phyloP scores from a whole-genome alignment of 2,888 invertebrate species.

The Sminthurinus aureus region DNA sequence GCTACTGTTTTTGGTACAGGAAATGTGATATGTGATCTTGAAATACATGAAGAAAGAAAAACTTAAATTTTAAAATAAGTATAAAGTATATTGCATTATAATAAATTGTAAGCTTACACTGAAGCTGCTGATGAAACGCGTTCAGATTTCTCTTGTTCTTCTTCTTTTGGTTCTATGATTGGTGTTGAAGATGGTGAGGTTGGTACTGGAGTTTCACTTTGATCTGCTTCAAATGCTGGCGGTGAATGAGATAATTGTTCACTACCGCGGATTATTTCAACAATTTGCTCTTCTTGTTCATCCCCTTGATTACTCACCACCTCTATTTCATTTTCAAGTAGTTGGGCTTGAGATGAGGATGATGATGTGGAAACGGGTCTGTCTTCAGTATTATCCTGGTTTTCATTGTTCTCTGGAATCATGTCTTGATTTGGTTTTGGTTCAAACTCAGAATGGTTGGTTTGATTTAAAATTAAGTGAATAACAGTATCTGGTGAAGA shows the following conservation, averaged over 20 bases:
- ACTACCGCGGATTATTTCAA: too few species aligned
- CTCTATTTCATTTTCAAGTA: background rate
- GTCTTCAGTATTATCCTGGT: background rate
- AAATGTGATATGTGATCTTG: too few species aligned
- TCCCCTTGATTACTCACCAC: background rate
- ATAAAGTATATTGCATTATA: too few species aligned
- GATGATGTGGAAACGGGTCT: conserved; percentile 15
- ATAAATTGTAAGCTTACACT: background rate
- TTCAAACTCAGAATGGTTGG: background rate
- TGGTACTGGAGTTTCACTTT: background rate
- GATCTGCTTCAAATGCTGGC: background rate
- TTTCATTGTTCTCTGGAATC: background rate
- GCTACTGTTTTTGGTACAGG: too few species aligned
- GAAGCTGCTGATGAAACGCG: background rate
- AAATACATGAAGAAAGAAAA: too few species aligned
- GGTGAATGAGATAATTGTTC: too few species aligned
- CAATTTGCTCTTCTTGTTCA: background rate
- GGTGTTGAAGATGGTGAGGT: background rate
- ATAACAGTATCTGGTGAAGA: conserved; percentile 57
- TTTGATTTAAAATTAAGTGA: conserved; percentile 13
- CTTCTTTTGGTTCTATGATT: background rate
- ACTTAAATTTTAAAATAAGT: too few species aligned
- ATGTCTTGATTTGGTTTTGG: background rate
- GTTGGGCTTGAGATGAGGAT: background rate
- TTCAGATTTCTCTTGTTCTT: background rate